Evolutionary conservation across 2,797 vertebrate species (phyloP).

Genomic region (Babyrousa celebensis): DNA sequence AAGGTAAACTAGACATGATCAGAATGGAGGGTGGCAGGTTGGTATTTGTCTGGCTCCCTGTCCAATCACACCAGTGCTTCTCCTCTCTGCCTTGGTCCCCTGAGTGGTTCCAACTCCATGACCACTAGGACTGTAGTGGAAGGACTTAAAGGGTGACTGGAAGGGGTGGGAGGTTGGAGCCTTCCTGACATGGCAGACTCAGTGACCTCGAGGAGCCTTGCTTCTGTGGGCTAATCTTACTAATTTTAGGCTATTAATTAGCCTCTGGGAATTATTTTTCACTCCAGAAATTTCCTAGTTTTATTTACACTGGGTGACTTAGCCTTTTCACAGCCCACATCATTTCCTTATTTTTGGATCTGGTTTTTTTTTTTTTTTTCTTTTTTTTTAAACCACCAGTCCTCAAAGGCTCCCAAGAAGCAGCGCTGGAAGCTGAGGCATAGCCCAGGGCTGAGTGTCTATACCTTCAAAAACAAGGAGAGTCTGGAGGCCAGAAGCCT

Average conservation of each 20-base stretch:
- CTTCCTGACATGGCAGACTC: slow-evolving; percentile 21
- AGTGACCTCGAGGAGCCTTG: background rate
- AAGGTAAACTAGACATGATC: background rate
- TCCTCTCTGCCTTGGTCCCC: background rate
- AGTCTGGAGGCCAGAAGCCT: background rate
- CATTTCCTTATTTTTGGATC: slow-evolving; percentile 82
- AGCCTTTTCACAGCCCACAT: slow-evolving; percentile 69
- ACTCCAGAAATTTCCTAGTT: slow-evolving; percentile 77
- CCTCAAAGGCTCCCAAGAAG: slow-evolving; percentile 64
- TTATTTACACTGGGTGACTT: slow-evolving; percentile 82
- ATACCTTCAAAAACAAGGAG: slow-evolving; percentile 1
- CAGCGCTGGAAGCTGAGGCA: background rate
- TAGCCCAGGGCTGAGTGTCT: background rate
- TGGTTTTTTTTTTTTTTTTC: slow-evolving; percentile 8
- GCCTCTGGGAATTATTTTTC: slow-evolving; percentile 74
- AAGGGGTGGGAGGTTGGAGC: background rate
- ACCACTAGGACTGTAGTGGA: background rate
- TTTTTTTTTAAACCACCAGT: slow-evolving; percentile 18
- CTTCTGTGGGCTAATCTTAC: slow-evolving; percentile 7
- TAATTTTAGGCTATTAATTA: slow-evolving; percentile 70
- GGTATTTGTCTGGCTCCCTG: background rate
- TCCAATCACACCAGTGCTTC: background rate
- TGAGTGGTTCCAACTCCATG: background rate
- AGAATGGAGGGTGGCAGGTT: background rate
- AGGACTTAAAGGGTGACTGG: background rate